These are phyloP conservation scores for Calameuta idolon DNA, from an alignment of 2,888 invertebrate genomes.

Conservation along the genomic window DNA sequence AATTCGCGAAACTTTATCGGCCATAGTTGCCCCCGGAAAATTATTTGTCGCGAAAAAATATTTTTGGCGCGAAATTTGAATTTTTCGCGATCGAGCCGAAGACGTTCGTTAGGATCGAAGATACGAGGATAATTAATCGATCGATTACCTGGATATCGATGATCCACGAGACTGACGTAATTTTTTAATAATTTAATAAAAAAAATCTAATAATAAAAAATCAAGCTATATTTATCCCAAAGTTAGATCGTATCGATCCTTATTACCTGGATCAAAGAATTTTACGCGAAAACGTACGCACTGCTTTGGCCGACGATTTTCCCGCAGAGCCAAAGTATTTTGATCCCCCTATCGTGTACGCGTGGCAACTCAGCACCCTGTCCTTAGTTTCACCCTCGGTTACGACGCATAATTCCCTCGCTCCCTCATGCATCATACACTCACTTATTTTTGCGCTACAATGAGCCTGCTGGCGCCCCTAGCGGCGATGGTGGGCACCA, in stretches of 20 bases:
- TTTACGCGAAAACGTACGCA: background rate
- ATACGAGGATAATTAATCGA: background rate
- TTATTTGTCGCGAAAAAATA: slow-evolving; percentile 44
- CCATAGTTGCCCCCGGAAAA: slow-evolving; percentile 37
- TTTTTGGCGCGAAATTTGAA: slow-evolving; percentile 31
- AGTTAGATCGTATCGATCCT: background rate
- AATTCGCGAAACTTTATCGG: background rate
- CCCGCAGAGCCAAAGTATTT: background rate
- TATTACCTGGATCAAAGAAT: background rate
- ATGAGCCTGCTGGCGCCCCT: slow-evolving; percentile 46
- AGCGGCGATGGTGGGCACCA: slow-evolving; percentile 29
- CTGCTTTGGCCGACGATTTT: background rate
- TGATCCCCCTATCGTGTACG: background rate
- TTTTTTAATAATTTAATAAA: background rate
- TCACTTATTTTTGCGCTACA: slow-evolving; percentile 63
- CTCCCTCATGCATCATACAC: slow-evolving; percentile 59
- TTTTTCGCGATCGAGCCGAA: slow-evolving; percentile 10
- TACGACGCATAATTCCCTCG: slow-evolving; percentile 54
- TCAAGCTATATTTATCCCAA: background rate
- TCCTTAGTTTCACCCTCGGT: slow-evolving; percentile 44
- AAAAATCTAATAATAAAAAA: background rate
- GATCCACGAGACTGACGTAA: background rate
- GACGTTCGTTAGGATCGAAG: background rate
- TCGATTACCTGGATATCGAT: too few relatives aligned
- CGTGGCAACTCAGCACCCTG: slow-evolving; percentile 46